Conservation (phyloP, 2,797 vertebrate species). For the Pristis pectinata region DNA sequence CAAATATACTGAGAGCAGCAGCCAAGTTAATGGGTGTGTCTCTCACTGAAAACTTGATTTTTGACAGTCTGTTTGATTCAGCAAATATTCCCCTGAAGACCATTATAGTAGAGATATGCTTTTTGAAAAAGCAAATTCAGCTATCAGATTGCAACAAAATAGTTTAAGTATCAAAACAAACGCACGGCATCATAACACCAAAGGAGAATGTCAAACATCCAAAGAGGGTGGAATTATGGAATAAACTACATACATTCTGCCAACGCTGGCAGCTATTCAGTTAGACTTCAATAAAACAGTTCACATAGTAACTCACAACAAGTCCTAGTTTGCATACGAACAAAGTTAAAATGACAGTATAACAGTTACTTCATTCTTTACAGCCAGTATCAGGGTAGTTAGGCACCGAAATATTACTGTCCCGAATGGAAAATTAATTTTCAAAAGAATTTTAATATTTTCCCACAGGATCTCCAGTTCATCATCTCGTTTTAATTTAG, state of each 20-base stretch:
- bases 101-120: background rate
- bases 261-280: background rate
- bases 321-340: background rate
- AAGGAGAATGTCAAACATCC: background rate
- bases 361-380: background rate
- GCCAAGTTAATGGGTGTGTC: constrained; percentile 30
- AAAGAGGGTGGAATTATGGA: background rate
- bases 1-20: background rate
- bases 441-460: background rate
- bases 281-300: background rate
- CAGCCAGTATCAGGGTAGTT: background rate
- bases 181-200: background rate
- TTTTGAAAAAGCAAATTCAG: background rate
- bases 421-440: background rate
- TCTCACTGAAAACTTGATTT: background rate
- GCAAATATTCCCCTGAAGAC: background rate
- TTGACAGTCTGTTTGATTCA: background rate
- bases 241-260: background rate
- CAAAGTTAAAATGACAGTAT: background rate
- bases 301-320: background rate
- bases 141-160: background rate
- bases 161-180: background rate
- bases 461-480: background rate
- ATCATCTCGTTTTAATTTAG: background rate
- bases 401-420: background rate